Evolutionary conservation across 2,888 invertebrate genomes (phyloP).

Genomic region (Acleris emargana): DNA sequence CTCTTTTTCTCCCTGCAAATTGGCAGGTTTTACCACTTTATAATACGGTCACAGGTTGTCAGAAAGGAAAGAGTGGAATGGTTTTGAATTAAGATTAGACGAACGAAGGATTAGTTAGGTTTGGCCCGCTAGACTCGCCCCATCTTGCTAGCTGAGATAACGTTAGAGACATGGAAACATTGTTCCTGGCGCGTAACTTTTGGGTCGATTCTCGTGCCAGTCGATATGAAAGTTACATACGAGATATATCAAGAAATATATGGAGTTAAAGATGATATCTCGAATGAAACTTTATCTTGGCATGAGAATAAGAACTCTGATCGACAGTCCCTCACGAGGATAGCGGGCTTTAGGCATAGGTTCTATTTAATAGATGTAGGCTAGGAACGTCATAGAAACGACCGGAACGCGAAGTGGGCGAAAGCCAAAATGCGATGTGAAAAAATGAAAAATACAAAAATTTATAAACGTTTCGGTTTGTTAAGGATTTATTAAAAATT

Average conservation of each 20-base stretch:
- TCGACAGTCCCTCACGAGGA: not conserved
- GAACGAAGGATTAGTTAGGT: slow-evolving; percentile 20
- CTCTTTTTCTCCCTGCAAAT: too few species aligned
- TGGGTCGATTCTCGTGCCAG: too few species aligned
- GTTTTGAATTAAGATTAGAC: slow-evolving; percentile 15
- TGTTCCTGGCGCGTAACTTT: not conserved
- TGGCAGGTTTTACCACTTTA: not conserved
- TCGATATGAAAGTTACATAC: too few species aligned
- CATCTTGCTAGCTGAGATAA: not conserved
- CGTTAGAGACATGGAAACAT: not conserved
- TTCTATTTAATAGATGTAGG: slow-evolving; percentile 51
- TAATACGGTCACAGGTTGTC: not conserved
- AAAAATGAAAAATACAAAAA: slow-evolving; percentile 50
- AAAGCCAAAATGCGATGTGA: slow-evolving; percentile 41
- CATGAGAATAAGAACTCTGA: not conserved
- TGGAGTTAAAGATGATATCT: too few species aligned
- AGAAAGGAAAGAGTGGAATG: slow-evolving; percentile 9
- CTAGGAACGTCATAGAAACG: slow-evolving; percentile 78
- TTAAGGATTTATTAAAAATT: slow-evolving; percentile 61
- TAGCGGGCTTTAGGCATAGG: slow-evolving; percentile 24
- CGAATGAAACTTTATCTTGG: too few species aligned
- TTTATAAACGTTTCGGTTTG: slow-evolving; percentile 53
- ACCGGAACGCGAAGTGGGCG: slow-evolving; percentile 49
- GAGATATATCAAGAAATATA: too few species aligned
- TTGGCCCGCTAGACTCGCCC: not conserved